Conservation (phyloP, 2,888 invertebrate genomes). For the Drosophila rellima region DNA sequence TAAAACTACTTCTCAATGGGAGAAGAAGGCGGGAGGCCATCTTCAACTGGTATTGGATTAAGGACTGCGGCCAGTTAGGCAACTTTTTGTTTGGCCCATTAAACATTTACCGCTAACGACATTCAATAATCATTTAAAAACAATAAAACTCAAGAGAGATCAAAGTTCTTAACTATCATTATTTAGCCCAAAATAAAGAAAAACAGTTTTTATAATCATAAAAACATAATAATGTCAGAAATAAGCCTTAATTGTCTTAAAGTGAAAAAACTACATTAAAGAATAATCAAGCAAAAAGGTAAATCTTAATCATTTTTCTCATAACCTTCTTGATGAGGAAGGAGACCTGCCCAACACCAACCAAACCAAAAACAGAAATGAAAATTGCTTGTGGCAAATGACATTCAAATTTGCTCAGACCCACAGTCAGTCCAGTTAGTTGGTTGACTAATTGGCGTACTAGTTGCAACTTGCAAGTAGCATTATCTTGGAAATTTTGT, state of each 20-base stretch:
- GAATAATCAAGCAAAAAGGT: constrained; percentile 13
- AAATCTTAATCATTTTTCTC: constrained; percentile 7
- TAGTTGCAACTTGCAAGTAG: constrained; percentile 30
- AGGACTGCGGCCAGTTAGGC: constrained; percentile 15
- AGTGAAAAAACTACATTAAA: constrained; percentile 14
- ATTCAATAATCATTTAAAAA: constrained; percentile 54
- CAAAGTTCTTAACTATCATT: constrained; percentile 20
- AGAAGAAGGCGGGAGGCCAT: not conserved
- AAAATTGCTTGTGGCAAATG: constrained; percentile 34
- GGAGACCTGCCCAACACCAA: not conserved
- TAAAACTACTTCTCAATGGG: constrained; percentile 16
- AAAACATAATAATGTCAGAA: constrained; percentile 24
- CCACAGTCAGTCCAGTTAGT: constrained; percentile 35
- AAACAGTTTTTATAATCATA: constrained; percentile 11
- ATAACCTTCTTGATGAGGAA: constrained; percentile 4
- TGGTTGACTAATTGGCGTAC: constrained; percentile 25
- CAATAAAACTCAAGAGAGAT: constrained; percentile 41
- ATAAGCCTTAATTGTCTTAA: constrained; percentile 42
- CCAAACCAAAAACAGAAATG: constrained; percentile 7
- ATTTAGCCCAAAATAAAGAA: constrained; percentile 14
- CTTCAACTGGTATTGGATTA: constrained; percentile 16
- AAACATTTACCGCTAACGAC: constrained; percentile 54
- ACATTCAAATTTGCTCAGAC: constrained; percentile 25
- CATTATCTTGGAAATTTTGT: constrained; percentile 30
- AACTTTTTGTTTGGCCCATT: constrained; percentile 42